Evolutionary conservation across 2,888 invertebrate species (phyloP), one percentile per base, ranked within the genome.

Genomic region (Drepana falcataria): DNA sequence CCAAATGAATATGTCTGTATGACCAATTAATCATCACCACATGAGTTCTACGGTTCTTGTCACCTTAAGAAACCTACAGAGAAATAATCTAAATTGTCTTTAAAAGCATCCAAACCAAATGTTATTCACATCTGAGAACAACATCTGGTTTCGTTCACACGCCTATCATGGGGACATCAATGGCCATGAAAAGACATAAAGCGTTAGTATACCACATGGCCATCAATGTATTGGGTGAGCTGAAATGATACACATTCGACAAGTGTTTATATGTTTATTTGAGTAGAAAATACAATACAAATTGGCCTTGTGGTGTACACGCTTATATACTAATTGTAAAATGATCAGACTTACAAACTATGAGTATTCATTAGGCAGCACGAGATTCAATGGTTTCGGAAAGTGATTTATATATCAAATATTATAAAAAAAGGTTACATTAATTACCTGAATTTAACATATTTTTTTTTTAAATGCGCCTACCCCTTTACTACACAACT

Each of bases 241-340:
- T 80, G 82, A 87, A 89, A 89, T 87, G 70, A 90, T 65, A 88
- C 75, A 86, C 71, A 73, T 51, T 57, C 61, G 66, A 60, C 56
- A 75, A 74, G 77, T 76, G 76, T 56, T 64, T 77, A 71, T 63
- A 69, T 65, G 59, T 84, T 85, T 85, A 81, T 83, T 86, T 63
- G 65, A 60, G 68, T 76, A 79, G 75, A 73, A 53, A 49, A 48
- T 68, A 74, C 75, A 77, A 79, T 87, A 89, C 82, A 89, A 81
- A 88, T 87, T 90, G 90, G 90, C 90, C 90, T 61, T 81, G 87
- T 87, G 86, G 85, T 87, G 71, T 77, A 78, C 74, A 71, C 71
- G 67, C 65, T 69, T 65, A 67, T n/a, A 55, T 21, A 55, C 61
- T 59, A 55, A 62, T 56, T 61, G 58, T 68, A 66, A 57, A 54